phyloP scores from a whole-genome alignment of 2,888 invertebrate species.

The Ectobius pallidus region DNA sequence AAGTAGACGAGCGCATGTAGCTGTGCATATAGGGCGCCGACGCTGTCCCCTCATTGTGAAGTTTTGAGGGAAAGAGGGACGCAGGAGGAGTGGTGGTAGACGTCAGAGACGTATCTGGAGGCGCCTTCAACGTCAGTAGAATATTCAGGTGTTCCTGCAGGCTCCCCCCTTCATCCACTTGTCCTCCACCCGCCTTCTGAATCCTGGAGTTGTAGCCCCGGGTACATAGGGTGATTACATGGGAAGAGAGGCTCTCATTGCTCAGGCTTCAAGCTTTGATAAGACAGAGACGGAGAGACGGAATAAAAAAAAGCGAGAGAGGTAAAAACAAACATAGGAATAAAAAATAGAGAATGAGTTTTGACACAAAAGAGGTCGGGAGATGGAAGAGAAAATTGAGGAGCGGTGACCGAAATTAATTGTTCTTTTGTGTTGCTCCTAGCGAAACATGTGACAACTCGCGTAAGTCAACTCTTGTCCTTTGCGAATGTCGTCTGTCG shows the following conservation, averaged over 20 bases:
- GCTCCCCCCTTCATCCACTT: not conserved
- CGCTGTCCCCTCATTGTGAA: no score
- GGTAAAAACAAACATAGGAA: conserved; percentile 28
- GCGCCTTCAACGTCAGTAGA: conserved; percentile 9
- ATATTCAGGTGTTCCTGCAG: conserved; percentile 12
- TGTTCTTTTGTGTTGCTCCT: conserved; percentile 34
- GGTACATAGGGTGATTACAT: conserved; percentile 8
- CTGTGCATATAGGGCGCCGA: no score
- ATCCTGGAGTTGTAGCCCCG: not conserved
- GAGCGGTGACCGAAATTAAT: conserved; percentile 39
- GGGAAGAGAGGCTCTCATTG: not conserved
- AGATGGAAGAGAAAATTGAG: conserved; percentile 32
- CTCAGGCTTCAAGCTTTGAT: conserved; percentile 7
- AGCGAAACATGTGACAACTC: conserved; percentile 9
- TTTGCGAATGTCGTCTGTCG: not conserved
- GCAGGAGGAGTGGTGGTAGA: not conserved
- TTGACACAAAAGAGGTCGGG: conserved; percentile 31
- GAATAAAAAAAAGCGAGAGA: conserved; percentile 10
- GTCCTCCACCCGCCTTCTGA: not conserved
- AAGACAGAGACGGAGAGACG: not conserved
- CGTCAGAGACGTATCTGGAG: not conserved
- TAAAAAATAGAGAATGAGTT: conserved; percentile 31
- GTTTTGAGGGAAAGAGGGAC: no score
- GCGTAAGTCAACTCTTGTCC: conserved; percentile 13
- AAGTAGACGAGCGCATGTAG: no score